A percentile compares a stretch with the other conserved stretches of the same genome.
phyloP scores from a whole-genome alignment of 2,797 vertebrate species.

The Silurus aristotelis region DNA sequence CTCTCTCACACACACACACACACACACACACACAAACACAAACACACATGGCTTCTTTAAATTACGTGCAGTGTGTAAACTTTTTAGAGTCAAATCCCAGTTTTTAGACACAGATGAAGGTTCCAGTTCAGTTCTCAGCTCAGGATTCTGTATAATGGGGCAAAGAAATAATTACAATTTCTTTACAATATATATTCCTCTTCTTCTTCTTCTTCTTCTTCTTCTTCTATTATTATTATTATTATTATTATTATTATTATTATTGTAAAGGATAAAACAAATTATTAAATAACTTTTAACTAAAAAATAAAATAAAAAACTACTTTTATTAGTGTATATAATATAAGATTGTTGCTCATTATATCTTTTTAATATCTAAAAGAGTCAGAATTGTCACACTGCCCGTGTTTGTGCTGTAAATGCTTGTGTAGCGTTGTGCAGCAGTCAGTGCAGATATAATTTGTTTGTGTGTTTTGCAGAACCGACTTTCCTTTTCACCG shows the following conservation, averaged over 20 bases:
- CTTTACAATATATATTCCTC: no score
- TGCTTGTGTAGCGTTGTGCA: neutral
- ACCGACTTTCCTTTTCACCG: neutral
- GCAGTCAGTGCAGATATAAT: neutral
- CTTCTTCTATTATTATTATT: no score
- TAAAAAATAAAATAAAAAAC: no score
- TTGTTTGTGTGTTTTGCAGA: conserved; percentile 20
- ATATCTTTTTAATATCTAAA: no score
- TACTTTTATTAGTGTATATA: no score
- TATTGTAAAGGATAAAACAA: no score
- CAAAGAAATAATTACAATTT: no score
- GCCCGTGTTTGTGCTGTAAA: neutral
- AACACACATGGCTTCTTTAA: neutral
- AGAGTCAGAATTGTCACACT: neutral
- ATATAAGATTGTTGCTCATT: neutral
- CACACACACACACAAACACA: neutral
- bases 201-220: no score
- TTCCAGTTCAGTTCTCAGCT: neutral
- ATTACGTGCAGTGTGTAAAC: neutral
- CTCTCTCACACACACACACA: neutral
- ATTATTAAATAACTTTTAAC: no score
- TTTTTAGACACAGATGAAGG: neutral
- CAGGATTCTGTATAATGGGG: no score
- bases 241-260: no score
- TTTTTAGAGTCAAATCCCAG: neutral